phyloP scores from a whole-genome alignment of 92 coral and sea anemone genomes.

The Plumapathes pennacea region DNA sequence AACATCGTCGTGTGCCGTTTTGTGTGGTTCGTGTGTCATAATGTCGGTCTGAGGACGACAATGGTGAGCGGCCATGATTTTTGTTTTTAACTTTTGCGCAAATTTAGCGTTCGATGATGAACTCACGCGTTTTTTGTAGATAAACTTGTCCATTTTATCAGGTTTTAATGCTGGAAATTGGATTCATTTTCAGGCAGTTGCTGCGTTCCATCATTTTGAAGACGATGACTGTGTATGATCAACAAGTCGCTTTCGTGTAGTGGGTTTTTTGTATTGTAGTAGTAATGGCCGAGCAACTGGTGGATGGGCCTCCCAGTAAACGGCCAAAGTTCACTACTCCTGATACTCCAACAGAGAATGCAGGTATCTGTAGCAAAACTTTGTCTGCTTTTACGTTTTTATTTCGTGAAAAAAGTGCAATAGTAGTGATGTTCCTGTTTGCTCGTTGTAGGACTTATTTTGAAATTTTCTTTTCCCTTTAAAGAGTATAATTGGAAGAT shows the following conservation, averaged over 20 bases:
- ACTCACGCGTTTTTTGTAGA: conserved; percentile 48
- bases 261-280: conserved; percentile 99
- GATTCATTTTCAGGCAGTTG: conserved; percentile 87
- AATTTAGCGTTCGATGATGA: too few relatives aligned
- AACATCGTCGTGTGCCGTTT: conserved; percentile 73
- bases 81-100: conserved; percentile 98
- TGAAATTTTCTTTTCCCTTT: conserved; percentile 88
- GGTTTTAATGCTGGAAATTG: conserved; percentile 68
- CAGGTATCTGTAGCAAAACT: conserved; percentile 70
- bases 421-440: conserved; percentile 44
- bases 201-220: conserved; percentile 73
- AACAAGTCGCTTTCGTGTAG: conserved; percentile 99
- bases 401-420: conserved; percentile 14
- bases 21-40: conserved; percentile 96
- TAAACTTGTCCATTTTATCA: conserved; percentile 40
- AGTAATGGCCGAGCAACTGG: conserved; percentile 99
- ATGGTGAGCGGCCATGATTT: conserved; percentile 99
- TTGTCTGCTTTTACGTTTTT: neutral
- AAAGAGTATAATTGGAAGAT: conserved; percentile 85
- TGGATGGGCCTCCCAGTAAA: conserved; percentile 99
- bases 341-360: conserved; percentile 99
- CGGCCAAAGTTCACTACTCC: conserved; percentile 95
- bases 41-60: conserved; percentile 98
- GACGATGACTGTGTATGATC: conserved; percentile 99
- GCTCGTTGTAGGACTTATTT: conserved; percentile 51